Percentiles rank a stretch among this genome's conserved stretches.
Conservation (phyloP, 2,888 invertebrate genomes). For the Pelosia muscerda region DNA sequence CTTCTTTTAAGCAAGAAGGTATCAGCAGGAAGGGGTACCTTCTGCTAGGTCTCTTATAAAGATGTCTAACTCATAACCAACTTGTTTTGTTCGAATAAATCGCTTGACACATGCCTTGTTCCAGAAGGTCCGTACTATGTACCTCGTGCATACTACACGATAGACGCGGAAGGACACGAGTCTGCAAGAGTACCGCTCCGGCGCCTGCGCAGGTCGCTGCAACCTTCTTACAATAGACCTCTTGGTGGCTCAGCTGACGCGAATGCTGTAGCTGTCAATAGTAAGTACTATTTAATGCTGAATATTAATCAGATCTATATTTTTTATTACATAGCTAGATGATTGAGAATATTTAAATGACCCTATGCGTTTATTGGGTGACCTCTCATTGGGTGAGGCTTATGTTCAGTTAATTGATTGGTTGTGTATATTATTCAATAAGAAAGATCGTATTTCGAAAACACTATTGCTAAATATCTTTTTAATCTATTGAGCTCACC, state of each 20-base stretch:
- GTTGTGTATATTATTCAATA: too few relatives aligned
- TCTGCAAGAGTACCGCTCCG: constrained; percentile 81
- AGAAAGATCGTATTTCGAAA: too few relatives aligned
- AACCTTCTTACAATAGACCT: constrained; percentile 62
- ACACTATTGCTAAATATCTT: background rate
- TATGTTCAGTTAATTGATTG: too few relatives aligned
- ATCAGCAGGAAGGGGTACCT: too few relatives aligned
- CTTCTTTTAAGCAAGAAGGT: too few relatives aligned
- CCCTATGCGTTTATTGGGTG: too few relatives aligned
- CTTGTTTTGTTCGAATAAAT: constrained; percentile 22
- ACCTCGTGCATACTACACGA: constrained; percentile 87
- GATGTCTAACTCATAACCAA: background rate
- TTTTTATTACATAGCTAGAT: too few relatives aligned
- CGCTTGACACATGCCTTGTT: constrained; percentile 53
- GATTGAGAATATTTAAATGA: background rate
- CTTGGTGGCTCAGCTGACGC: constrained; percentile 57
- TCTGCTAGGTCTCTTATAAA: background rate
- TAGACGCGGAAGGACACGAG: constrained; percentile 85
- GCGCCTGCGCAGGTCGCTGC: constrained; percentile 73
- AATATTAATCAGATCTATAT: background rate
- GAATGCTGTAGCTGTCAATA: constrained; percentile 17
- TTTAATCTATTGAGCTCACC: too few relatives aligned
- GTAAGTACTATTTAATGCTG: background rate
- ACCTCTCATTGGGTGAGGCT: too few relatives aligned
- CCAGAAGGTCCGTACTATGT: constrained; percentile 87